A percentile compares a stretch with the other conserved stretches of the same genome.
Conservation (phyloP, 1,140 invertebrate genomes). For the Venturia canescens region DNA sequence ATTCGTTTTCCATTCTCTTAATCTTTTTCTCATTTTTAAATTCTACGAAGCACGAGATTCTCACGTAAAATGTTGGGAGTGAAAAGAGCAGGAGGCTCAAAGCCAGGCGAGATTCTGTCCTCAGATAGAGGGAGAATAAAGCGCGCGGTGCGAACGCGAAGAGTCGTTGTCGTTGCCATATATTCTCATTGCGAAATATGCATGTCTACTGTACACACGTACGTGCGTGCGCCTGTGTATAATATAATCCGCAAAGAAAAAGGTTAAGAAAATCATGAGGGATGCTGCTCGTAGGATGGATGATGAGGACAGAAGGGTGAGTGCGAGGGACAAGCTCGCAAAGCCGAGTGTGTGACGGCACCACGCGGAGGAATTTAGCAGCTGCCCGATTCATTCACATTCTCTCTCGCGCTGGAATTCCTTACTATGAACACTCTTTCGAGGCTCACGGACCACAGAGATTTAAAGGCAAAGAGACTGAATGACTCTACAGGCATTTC, state of each 20-base stretch:
- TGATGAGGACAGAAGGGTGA: constrained; percentile 19
- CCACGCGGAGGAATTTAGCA: constrained; percentile 70
- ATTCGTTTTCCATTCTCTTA: too few relatives aligned
- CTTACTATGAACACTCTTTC: constrained; percentile 60
- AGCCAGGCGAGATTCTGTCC: not conserved
- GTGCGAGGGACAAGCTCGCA: constrained; percentile 55
- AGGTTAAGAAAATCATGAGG: constrained; percentile 17
- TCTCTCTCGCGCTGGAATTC: constrained; percentile 70
- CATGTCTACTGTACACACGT: not conserved
- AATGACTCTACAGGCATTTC: constrained; percentile 13
- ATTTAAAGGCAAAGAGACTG: constrained; percentile 18
- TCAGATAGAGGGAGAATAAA: not conserved
- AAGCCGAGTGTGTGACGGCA: constrained; percentile 63
- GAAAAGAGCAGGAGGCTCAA: not conserved
- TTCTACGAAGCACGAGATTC: too few relatives aligned
- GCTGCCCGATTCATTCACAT: constrained; percentile 75
- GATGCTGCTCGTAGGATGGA: not conserved
- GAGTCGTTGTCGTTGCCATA: not conserved
- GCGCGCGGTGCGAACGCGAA: not conserved
- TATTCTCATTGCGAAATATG: constrained; percentile 11
- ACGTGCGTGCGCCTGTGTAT: too few relatives aligned
- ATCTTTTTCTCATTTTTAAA: too few relatives aligned
- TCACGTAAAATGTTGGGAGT: not conserved
- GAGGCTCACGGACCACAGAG: not conserved
- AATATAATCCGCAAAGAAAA: not conserved